Evolutionary conservation across 2,888 invertebrate genomes (phyloP), one percentile per base, ranked within the genome.

Genomic region (Esperia sulphurella): DNA sequence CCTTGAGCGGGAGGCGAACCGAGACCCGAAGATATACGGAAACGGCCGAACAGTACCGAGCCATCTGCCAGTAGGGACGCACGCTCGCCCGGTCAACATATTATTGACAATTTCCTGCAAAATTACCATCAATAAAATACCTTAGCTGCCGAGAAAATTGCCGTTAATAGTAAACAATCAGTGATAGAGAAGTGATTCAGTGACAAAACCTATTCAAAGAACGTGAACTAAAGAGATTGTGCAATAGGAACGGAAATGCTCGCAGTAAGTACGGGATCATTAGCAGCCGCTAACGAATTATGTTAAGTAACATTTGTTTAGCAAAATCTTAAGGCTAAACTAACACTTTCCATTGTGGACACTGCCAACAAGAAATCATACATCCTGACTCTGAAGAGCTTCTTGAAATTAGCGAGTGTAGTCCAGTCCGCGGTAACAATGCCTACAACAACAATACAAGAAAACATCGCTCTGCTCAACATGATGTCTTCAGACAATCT

Each of bases 401-500:
- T 5, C 30, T 30, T 37, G 45, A 48, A 37, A 41, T 43, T 49
- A 46, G 45, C 33, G 31, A 50, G 47, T 28, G 44, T 37, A 46
- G 30, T 46, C 38, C 7, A 40, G 14, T 40, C 14, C 7, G 13
- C 6, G 10, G n/a, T n/a, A 63, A 79, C 69, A 63, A 89, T 89
- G 88, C 87, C 88, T 29, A 66, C 68, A 43, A 77, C 80, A 50
- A 75, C 83, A 45, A 79, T 84, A 54, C 85, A 84, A 47, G 88
- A 89, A 61, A 88, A 88, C 57, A 87, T 88, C 54, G 87, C 88
- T 45, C 73, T 89, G 12, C 95, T 96, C 65, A 95, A 96, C 55
- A 89, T 89, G 88, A 85, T 89, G 87, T 89, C 88, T 58, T 85
- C 87, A 62, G 96, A 97, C 87, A 95, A 96, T 80, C 94, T 96